phyloP scores from a whole-genome alignment of 2,888 invertebrate species.

The Temnothorax rugatulus region DNA sequence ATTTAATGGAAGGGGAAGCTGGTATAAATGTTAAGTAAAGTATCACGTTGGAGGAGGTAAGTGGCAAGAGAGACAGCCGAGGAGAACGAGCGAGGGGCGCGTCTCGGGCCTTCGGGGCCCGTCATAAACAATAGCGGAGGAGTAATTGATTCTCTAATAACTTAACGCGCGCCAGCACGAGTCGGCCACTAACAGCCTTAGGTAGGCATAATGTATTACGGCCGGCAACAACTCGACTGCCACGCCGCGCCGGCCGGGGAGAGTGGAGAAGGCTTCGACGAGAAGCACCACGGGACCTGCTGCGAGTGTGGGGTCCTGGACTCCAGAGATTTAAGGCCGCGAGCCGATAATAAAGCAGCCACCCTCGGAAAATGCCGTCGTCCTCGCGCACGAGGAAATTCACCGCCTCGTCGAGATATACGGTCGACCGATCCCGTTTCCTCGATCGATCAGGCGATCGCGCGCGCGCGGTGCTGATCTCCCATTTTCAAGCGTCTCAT shows the following conservation, averaged over 20 bases:
- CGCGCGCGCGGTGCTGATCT: background rate
- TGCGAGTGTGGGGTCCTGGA: slow-evolving; percentile 32
- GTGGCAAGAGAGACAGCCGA: slow-evolving; percentile 57
- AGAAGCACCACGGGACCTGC: slow-evolving; percentile 56
- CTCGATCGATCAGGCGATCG: slow-evolving; percentile 15
- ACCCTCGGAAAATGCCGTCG: slow-evolving; percentile 76
- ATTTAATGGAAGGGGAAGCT: slow-evolving; percentile 24
- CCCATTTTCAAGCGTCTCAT: background rate
- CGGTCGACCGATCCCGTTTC: slow-evolving; percentile 13
- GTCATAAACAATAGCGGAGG: slow-evolving; percentile 85
- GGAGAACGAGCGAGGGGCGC: slow-evolving; percentile 66
- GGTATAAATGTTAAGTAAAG: slow-evolving; percentile 41
- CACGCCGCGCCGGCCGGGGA: slow-evolving; percentile 49
- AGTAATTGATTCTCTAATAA: slow-evolving; percentile 86
- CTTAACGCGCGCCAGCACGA: slow-evolving; percentile 85
- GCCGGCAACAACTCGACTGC: slow-evolving; percentile 77
- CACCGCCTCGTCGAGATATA: slow-evolving; percentile 33
- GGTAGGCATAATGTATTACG: slow-evolving; percentile 83
- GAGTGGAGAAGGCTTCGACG: slow-evolving; percentile 66
- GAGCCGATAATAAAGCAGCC: slow-evolving; percentile 82
- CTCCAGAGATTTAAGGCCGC: slow-evolving; percentile 82
- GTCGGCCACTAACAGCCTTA: slow-evolving; percentile 81
- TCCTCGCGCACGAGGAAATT: slow-evolving; percentile 63
- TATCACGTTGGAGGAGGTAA: slow-evolving; percentile 55
- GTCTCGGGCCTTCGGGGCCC: slow-evolving; percentile 80